phyloP scores from a whole-genome alignment of 2,888 invertebrate species.

The Epirrita christyi region DNA sequence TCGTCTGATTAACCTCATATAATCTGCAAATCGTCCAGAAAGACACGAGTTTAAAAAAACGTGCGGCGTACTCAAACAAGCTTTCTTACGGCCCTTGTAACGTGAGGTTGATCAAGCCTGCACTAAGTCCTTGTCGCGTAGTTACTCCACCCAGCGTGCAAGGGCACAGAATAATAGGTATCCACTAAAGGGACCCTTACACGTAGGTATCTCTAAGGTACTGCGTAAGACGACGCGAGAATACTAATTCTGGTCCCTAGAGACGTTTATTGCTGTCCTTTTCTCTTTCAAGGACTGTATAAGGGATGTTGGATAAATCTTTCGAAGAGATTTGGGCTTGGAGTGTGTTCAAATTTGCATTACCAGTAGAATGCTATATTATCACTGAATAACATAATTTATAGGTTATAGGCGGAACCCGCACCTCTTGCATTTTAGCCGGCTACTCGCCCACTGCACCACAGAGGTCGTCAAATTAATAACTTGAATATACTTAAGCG shows the following conservation, averaged over 20 bases:
- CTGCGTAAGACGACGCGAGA: slow-evolving; percentile 11
- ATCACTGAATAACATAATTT: too few species aligned
- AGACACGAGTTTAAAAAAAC: too few species aligned
- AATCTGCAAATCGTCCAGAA: too few species aligned
- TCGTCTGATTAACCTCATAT: too few species aligned
- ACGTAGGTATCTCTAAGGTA: slow-evolving; percentile 8
- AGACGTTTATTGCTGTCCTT: slow-evolving; percentile 9
- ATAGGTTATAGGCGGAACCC: too few species aligned
- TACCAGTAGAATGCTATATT: too few species aligned
- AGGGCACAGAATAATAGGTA: slow-evolving; percentile 10
- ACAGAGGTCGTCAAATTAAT: too few species aligned
- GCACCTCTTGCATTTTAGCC: too few species aligned
- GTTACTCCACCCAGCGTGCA: slow-evolving; percentile 5
- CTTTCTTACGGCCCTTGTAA: neutral
- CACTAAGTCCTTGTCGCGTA: slow-evolving; percentile 4
- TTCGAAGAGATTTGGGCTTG: neutral
- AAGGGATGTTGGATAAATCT: slow-evolving; percentile 2
- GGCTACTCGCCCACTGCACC: too few species aligned
- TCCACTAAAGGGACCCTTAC: slow-evolving; percentile 6
- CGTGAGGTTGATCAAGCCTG: slow-evolving; percentile 7
- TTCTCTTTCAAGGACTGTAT: slow-evolving; percentile 6
- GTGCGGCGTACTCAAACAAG: neutral
- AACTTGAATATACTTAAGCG: too few species aligned
- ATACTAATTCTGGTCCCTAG: slow-evolving; percentile 12
- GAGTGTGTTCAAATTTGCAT: too few species aligned